Conservation (phyloP, 2,113 vertebrate genomes). For the Euleptes europaea region DNA sequence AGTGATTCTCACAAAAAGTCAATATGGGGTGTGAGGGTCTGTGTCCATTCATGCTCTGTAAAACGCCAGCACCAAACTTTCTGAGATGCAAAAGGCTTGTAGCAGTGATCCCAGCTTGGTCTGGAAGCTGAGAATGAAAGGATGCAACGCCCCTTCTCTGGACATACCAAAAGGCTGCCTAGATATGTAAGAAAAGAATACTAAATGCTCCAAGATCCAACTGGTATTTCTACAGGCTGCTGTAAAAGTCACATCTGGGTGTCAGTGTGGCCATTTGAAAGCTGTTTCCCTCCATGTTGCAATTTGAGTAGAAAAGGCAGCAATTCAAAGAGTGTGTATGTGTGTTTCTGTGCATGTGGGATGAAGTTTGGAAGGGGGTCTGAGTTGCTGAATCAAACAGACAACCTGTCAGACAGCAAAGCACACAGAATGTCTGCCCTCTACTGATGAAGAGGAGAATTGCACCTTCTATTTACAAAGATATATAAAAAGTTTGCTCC, state of each 20-base stretch:
- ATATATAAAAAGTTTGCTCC: not conserved
- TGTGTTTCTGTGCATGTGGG: no score
- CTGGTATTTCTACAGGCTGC: no score
- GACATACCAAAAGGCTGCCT: not conserved
- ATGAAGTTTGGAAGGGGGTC: not conserved
- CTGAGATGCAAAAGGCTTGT: not conserved
- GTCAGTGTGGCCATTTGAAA: not conserved
- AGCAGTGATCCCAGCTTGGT: no score
- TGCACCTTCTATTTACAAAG: not conserved
- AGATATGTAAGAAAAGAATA: not conserved
- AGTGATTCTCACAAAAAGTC: not conserved
- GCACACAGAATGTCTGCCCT: slow-evolving; percentile 62
- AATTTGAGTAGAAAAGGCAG: rapidly evolving
- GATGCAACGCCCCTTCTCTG: not conserved
- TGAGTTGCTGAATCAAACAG: slow-evolving; percentile 26
- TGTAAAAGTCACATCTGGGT: not conserved
- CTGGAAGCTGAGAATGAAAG: not conserved
- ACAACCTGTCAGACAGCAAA: slow-evolving; percentile 27
- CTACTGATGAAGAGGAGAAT: slow-evolving; percentile 60
- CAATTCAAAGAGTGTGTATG: rapidly evolving
- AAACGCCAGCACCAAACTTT: not conserved
- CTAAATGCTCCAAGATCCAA: not conserved
- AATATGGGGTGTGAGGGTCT: no score
- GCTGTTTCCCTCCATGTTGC: not conserved
- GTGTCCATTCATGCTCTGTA: not conserved